Evolutionary conservation across 2,113 vertebrate species (phyloP).

Genomic region (Cynocephalus volans): DNA sequence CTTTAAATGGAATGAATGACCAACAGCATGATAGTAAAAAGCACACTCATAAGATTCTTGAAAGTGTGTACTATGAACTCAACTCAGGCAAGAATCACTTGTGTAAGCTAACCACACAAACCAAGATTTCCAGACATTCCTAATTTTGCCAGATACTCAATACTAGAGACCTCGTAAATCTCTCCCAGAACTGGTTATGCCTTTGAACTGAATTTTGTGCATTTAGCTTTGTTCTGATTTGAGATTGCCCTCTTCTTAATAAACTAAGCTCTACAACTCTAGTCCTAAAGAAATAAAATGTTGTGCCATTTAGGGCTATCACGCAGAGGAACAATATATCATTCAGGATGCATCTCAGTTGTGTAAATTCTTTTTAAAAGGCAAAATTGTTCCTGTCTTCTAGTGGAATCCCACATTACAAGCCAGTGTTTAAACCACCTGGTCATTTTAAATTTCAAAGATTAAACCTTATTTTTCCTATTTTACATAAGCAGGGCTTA

Average conservation of each 20-base stretch:
- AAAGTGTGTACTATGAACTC: background rate
- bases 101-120: background rate
- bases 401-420: background rate
- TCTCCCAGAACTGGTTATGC: background rate
- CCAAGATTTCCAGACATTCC: background rate
- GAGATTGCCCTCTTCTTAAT: background rate
- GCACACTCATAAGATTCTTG: background rate
- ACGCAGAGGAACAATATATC: background rate
- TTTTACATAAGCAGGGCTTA: constrained; percentile 32
- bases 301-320: background rate
- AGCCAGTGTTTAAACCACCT: background rate
- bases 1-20: background rate
- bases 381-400: background rate
- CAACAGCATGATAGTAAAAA: background rate
- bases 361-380: background rate
- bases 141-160: background rate
- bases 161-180: background rate
- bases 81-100: background rate
- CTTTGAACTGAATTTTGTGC: background rate
- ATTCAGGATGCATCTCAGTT: background rate
- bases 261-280: constrained; percentile 7
- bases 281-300: constrained; percentile 13
- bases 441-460: constrained; percentile 66
- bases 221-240: constrained; percentile 35
- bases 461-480: constrained; percentile 14